Base-by-base conservation (phyloP, 1,140 invertebrate genomes). In the Drosophila pseudoananassae region DNA sequence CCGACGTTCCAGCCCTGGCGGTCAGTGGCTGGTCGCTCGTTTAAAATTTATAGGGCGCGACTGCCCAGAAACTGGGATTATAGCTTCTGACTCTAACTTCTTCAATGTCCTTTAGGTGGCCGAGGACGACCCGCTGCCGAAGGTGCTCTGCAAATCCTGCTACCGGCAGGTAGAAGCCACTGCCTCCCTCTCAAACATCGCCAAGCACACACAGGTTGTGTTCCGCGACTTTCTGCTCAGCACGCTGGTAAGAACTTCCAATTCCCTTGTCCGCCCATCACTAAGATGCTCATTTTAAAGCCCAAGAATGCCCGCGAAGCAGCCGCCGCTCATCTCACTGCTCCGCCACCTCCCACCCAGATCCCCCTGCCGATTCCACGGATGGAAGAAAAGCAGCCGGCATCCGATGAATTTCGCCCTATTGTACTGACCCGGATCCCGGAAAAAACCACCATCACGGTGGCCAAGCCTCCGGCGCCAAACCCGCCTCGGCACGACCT, bases 91-190 rank as follows among this genome's bases (percentile, higher is more conserved):
- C 9, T 15, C 15, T 12, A 36, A 36, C 33, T n/a, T 33, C 31
- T 33, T 1, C 2, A 12, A 36, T 36, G 40, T 8, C 2, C 4
- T 43, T n/a, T 75, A 87, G 82, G 83, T 87, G 29, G 57, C 58
- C n/a, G 82, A 90, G 49, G 76, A 91, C 51, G 90, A 91, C 56
- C 70, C 75, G 8, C 49, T 91, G 4, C 90, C 90, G 12, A 91
- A 91, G 54, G 78, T 90, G 12, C 63, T 91, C 3, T 91, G 90
- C 40, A 91, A 91, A 58, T 73, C 87, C 8, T 91, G 90, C 50
- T 91, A 89, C 65, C 83, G 90, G 5, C 85, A 91, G 51, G 87
- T 91, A 33, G 90, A 90, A 64, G 87, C 90, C 7, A 91, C 87
- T 1, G 90, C 87, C 0, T 91, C 87, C 3, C 66, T 91, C 9